Conservation (phyloP, 2,888 invertebrate species). For the Plagodis dolabraria region DNA sequence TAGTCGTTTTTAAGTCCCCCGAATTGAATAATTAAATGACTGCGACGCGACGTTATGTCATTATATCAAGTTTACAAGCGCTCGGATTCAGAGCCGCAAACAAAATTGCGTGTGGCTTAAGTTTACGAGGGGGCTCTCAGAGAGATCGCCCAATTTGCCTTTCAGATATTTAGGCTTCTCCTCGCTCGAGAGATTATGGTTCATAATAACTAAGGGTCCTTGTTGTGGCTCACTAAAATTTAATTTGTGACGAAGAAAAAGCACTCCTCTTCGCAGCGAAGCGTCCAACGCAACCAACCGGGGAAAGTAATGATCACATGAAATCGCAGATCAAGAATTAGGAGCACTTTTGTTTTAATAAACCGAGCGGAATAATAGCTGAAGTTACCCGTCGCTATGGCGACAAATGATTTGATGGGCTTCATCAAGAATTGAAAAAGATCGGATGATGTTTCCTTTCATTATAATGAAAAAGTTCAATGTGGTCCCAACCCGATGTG, state of each 20-base stretch:
- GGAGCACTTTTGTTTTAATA: constrained; percentile 75
- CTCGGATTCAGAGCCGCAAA: constrained; percentile 32
- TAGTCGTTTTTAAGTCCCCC: constrained; percentile 8
- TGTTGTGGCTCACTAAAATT: constrained; percentile 65
- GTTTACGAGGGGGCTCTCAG: constrained; percentile 54
- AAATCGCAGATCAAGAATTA: constrained; percentile 78
- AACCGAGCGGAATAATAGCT: constrained; percentile 78
- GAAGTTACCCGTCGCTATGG: constrained; percentile 73
- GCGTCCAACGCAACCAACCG: constrained; percentile 62
- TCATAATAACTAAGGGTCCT: constrained; percentile 54
- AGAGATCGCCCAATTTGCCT: constrained; percentile 57
- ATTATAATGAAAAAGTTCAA: constrained; percentile 58
- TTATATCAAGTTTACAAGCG: constrained; percentile 36
- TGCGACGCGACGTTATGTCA: constrained; percentile 19
- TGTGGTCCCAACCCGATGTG: constrained; percentile 41
- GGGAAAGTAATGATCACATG: constrained; percentile 70
- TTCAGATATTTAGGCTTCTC: constrained; percentile 53
- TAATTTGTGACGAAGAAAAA: constrained; percentile 63
- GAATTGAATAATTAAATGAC: constrained; percentile 24
- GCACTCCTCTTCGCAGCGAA: constrained; percentile 46
- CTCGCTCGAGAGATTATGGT: constrained; percentile 56
- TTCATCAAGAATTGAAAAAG: constrained; percentile 67
- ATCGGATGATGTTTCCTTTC: constrained; percentile 67
- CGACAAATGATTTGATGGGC: constrained; percentile 77
- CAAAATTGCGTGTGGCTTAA: constrained; percentile 46